Conservation (phyloP, 2,797 vertebrate genomes). For the Botia almorhae region DNA sequence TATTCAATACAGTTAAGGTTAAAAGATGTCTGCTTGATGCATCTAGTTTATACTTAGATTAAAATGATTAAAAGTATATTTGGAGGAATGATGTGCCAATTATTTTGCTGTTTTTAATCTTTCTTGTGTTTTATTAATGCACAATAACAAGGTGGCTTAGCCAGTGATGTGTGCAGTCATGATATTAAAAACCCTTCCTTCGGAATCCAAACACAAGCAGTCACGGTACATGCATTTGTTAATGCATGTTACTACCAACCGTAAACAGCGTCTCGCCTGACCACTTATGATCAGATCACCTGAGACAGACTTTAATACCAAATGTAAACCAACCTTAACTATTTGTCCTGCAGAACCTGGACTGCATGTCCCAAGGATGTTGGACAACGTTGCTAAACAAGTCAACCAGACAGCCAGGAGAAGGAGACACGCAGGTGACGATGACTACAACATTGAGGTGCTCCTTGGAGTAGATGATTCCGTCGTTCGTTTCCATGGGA, state of each 20-base stretch:
- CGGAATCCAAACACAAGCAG: too few relatives aligned
- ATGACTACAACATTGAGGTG: constrained; percentile 95
- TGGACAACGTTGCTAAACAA: constrained; percentile 78
- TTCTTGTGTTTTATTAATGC: not conserved
- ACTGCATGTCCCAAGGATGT: constrained; percentile 67
- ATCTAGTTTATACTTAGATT: too few relatives aligned
- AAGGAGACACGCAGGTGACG: constrained; percentile 82
- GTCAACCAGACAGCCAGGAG: constrained; percentile 80
- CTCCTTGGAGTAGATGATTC: constrained; percentile 96
- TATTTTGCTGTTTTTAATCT: not conserved
- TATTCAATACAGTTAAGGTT: too few relatives aligned
- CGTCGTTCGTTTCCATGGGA: constrained; percentile 95
- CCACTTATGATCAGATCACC: not conserved
- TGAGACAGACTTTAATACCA: not conserved
- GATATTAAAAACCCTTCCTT: too few relatives aligned
- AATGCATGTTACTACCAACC: not conserved
- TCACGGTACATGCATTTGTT: too few relatives aligned
- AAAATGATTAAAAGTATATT: too few relatives aligned
- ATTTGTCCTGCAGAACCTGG: constrained; percentile 67
- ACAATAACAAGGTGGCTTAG: too few relatives aligned
- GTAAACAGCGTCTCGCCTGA: not conserved
- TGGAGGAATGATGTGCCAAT: not conserved
- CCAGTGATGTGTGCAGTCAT: not conserved
- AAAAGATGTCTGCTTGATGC: too few relatives aligned
- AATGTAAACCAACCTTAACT: not conserved